Evolutionary conservation across 2,113 vertebrate species (phyloP).

Genomic region (Rattus norvegicus): GRCr8 NC_086030.1:35995001-35995500

Average conservation of each 20-base stretch:
- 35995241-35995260: neutral
- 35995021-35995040: conserved; percentile 62
- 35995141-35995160: neutral
- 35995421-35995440: neutral
- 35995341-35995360: neutral
- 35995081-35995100: too few relatives aligned
- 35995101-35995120: neutral
- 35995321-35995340: neutral
- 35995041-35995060: neutral
- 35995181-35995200: neutral
- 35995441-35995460: neutral
- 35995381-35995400: neutral
- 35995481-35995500: neutral
- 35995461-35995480: neutral
- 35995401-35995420: neutral
- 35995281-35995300: neutral
- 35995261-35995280: neutral
- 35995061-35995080: neutral
- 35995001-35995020: conserved; percentile 75
- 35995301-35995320: neutral
- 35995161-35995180: neutral
- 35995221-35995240: neutral
- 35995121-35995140: too few relatives aligned
- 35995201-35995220: too few relatives aligned
- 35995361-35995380: neutral